A percentile compares a stretch with the other conserved stretches of the same genome.
Conservation (phyloP, 2,888 invertebrate species). For the Punctoribates punctum region DNA sequence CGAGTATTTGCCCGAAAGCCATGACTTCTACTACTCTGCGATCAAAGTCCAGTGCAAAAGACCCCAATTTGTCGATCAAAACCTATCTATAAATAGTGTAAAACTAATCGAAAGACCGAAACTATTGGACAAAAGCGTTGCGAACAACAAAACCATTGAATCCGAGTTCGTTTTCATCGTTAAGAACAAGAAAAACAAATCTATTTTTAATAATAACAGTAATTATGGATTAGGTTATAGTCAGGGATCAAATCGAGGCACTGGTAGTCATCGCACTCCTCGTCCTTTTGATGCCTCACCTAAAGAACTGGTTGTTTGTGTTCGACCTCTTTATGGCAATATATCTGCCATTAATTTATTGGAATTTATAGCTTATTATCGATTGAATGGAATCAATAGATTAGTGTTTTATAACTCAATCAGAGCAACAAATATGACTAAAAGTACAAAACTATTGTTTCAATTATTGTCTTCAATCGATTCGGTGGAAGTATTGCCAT, state of each 20-base stretch:
- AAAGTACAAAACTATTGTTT: not conserved
- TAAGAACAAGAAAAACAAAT: not conserved
- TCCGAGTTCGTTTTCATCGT: slow-evolving; percentile 8
- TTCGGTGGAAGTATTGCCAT: slow-evolving; percentile 15
- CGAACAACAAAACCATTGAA: not conserved
- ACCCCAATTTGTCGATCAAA: not conserved
- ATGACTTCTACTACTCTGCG: slow-evolving; percentile 29
- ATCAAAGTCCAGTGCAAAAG: slow-evolving; percentile 29
- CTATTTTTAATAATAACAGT: not conserved
- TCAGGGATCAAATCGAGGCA: not conserved
- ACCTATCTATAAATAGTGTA: not conserved
- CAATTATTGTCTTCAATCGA: not conserved
- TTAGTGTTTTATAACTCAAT: slow-evolving; percentile 36
- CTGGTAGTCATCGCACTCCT: not conserved
- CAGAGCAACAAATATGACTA: not conserved
- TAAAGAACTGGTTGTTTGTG: slow-evolving; percentile 34
- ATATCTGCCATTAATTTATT: slow-evolving; percentile 36
- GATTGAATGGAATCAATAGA: slow-evolving; percentile 16
- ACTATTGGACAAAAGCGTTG: not conserved
- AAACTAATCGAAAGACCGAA: not conserved
- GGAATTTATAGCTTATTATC: slow-evolving; percentile 41
- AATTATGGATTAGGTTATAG: not conserved
- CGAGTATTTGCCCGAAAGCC: slow-evolving; percentile 39
- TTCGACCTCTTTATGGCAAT: slow-evolving; percentile 38
- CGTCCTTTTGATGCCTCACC: no score